Evolutionary conservation across 2,113 vertebrate genomes (phyloP).

Genomic region (Neolamprologus modestus): DNA sequence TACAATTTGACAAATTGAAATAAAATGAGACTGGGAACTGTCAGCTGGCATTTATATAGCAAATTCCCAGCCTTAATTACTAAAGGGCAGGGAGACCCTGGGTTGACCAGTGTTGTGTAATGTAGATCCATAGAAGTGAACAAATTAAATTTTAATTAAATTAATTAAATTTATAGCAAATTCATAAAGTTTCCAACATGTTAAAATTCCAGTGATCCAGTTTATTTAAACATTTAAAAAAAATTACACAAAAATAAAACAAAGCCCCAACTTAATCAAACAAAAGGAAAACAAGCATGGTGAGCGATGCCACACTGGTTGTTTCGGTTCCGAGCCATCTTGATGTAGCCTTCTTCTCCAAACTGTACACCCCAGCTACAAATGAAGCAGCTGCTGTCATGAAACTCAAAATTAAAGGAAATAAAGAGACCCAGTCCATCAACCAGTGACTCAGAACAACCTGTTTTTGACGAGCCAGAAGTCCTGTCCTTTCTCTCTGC

Average conservation of each 20-base stretch:
- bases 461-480: constrained; percentile 90
- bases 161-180: not conserved
- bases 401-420: not conserved
- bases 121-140: not conserved
- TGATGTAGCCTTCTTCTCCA: constrained; percentile 63
- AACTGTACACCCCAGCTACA: constrained; percentile 56
- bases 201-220: not conserved
- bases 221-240: not conserved
- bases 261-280: constrained; percentile 18
- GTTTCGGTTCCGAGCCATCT: constrained; percentile 59
- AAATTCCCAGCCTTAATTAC: not conserved
- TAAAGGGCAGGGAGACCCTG: not conserved
- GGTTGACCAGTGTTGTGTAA: not conserved
- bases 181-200: not conserved
- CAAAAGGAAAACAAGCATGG: constrained; percentile 49
- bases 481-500: constrained; percentile 66
- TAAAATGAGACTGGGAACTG: not conserved
- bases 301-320: constrained; percentile 65
- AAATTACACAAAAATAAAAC: not conserved
- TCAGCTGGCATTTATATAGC: not conserved
- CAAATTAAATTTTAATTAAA: not conserved
- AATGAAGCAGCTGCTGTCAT: not conserved
- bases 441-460: constrained; percentile 28
- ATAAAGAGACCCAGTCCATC: not conserved
- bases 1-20: not conserved